These are phyloP conservation scores for Drosophila rellima DNA, from an alignment of 2,888 invertebrate species.

Conservation along the genomic window DNA sequence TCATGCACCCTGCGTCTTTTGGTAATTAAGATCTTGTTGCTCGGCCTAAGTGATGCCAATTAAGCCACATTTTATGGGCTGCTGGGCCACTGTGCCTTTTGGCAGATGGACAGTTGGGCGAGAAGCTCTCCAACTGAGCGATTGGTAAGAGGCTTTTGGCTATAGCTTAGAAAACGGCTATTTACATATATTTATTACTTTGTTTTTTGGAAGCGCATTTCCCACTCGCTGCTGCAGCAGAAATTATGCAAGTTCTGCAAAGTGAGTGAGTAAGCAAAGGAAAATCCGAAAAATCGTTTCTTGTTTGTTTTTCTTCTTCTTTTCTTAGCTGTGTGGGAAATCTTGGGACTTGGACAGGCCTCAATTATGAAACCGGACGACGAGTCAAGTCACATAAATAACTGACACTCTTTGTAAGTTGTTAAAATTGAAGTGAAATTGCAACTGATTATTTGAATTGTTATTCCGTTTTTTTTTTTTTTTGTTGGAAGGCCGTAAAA, in stretches of 20 bases:
- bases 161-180: slow-evolving; percentile 15
- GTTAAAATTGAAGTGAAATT: slow-evolving; percentile 75
- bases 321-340: slow-evolving; percentile 47
- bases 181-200: slow-evolving; percentile 47
- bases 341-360: slow-evolving; percentile 37
- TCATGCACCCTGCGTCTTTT: slow-evolving; percentile 37
- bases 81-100: slow-evolving; percentile 16
- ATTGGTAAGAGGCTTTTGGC: slow-evolving; percentile 6
- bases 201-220: slow-evolving; percentile 32
- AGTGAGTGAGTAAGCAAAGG: slow-evolving; percentile 8
- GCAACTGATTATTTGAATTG: slow-evolving; percentile 69
- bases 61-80: slow-evolving; percentile 67
- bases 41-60: slow-evolving; percentile 75
- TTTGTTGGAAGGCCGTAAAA: slow-evolving; percentile 46
- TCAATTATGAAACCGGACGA: slow-evolving; percentile 60
- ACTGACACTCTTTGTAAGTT: slow-evolving; percentile 65
- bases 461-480: slow-evolving; percentile 18
- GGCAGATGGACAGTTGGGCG: slow-evolving; percentile 9
- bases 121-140: slow-evolving; percentile 3
- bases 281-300: slow-evolving; percentile 44
- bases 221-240: slow-evolving; percentile 18
- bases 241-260: slow-evolving; percentile 70
- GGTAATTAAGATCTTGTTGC: slow-evolving; percentile 68
- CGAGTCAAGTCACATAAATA: slow-evolving; percentile 60
- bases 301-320: slow-evolving; percentile 41